These are phyloP conservation scores for Brachystomella parvula DNA, from an alignment of 1,140 invertebrate genomes.

Conservation along the genomic window DNA sequence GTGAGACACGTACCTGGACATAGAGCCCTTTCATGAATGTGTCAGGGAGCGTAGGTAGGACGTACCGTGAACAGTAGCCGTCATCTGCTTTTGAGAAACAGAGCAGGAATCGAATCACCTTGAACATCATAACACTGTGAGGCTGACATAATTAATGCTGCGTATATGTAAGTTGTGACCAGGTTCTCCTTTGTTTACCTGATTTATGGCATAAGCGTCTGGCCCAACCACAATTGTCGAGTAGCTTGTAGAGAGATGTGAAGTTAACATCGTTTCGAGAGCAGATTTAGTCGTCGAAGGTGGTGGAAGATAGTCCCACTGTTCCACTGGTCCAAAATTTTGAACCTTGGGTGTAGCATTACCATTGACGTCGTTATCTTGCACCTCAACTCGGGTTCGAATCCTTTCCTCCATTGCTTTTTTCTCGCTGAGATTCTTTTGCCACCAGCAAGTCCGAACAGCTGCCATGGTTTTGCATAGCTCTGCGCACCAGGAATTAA, in stretches of 20 bases:
- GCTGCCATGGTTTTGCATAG: slow-evolving; percentile 36
- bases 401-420: not conserved
- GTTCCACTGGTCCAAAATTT: not conserved
- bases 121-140: not conserved
- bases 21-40: slow-evolving; percentile 38
- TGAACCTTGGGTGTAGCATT: not conserved
- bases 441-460: slow-evolving; percentile 28
- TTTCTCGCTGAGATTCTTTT: slow-evolving; percentile 9
- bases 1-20: slow-evolving; percentile 25
- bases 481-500: slow-evolving; percentile 39
- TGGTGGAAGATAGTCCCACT: slow-evolving; percentile 5
- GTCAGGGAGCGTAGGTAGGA: slow-evolving; percentile 29
- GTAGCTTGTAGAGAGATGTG: slow-evolving; percentile 30
- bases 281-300: slow-evolving; percentile 9
- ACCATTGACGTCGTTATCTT: not conserved
- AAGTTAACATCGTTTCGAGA: slow-evolving; percentile 26
- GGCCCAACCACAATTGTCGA: slow-evolving; percentile 30
- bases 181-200: slow-evolving; percentile 22
- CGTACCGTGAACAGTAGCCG: slow-evolving; percentile 33
- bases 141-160: too few relatives aligned
- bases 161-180: not conserved
- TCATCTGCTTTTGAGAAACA: slow-evolving; percentile 32
- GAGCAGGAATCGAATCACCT: slow-evolving; percentile 35
- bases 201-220: slow-evolving; percentile 28
- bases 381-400: not conserved